Base-by-base conservation (phyloP, 2,113 vertebrate species). In the Dromas ardeola region DNA sequence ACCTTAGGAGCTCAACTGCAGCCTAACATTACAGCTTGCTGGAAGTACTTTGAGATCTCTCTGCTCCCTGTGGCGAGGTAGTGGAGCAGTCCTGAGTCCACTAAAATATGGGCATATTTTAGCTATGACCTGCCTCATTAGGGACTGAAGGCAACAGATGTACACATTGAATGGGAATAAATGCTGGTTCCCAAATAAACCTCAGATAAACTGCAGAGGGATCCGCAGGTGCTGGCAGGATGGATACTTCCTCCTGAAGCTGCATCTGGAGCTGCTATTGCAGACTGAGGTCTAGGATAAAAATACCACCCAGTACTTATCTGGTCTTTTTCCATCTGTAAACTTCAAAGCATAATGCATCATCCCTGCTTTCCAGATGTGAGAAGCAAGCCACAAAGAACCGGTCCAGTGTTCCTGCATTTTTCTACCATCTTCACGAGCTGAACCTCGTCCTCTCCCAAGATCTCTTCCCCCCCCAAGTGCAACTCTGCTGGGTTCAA, bases 191-290 rank as follows among this genome's bases (percentile, higher is more conserved):
- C 89, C n/a, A 82, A 50, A 79, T 38, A 79, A 95, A 87, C 38
- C 62, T 86, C 88, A 65, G 66, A 86, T 56, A 81, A 83, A 90
- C 36, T 81, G 77, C 70, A 89, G 81, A 58, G 70, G 55, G 58
- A 72, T 71, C 38, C 87, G 73, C 91, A 97, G 94, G 91, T 92
- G 86, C 66, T 90, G 86, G 78, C 70, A 90, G 78, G 70, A 70
- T 85, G 34, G 74, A 13, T 61, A 89, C 81, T n/a, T 91, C 65
- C 78, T 91, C 62, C 70, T 89, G 81, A 87, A 87, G 73, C 78
- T 87, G 84, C 91, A 95, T 91, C 86, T 97, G 86, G 66, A 95
- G 78, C 73, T 1, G 5, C 25, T 69, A 40, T 25, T 69, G 73
- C 36, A 76, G 72, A 74, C 56, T 27, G 30, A 89, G 70, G 78